phyloP scores from a whole-genome alignment of 2,888 invertebrate genomes.

The Parascotia fuliginaria region DNA sequence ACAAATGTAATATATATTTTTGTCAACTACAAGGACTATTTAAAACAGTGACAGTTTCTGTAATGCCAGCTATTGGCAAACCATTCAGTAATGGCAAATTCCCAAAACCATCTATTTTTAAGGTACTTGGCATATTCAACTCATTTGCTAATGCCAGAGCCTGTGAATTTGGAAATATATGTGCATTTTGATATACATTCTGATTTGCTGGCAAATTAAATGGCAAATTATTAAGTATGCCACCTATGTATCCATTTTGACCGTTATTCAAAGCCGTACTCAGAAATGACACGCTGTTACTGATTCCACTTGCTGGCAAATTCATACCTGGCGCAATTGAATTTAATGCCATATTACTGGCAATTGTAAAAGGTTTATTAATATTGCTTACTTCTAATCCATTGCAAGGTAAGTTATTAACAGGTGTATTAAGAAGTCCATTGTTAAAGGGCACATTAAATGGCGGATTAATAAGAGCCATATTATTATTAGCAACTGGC shows the following conservation, averaged over 20 bases:
- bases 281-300: background rate
- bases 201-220: slow-evolving; percentile 6
- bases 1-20: background rate
- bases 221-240: background rate
- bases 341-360: slow-evolving; percentile 16
- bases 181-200: background rate
- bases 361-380: slow-evolving; percentile 9
- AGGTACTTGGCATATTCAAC: slow-evolving; percentile 16
- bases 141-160: slow-evolving; percentile 10
- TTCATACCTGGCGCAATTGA: slow-evolving; percentile 10
- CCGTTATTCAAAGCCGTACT: slow-evolving; percentile 3
- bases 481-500: slow-evolving; percentile 7
- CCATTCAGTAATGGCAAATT: slow-evolving; percentile 54
- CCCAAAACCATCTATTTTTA: slow-evolving; percentile 33
- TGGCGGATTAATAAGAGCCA: slow-evolving; percentile 1
- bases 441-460: background rate
- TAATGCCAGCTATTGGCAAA: slow-evolving; percentile 54
- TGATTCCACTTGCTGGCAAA: slow-evolving; percentile 1
- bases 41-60: slow-evolving; percentile 51
- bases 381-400: slow-evolving; percentile 12
- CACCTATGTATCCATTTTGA: no score
- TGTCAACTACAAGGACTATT: slow-evolving; percentile 26
- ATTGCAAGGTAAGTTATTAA: slow-evolving; percentile 9
- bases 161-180: slow-evolving; percentile 6
- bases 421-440: slow-evolving; percentile 10